Evolutionary conservation across 2,888 invertebrate species (phyloP).

Genomic region (Plebejus argus): DNA sequence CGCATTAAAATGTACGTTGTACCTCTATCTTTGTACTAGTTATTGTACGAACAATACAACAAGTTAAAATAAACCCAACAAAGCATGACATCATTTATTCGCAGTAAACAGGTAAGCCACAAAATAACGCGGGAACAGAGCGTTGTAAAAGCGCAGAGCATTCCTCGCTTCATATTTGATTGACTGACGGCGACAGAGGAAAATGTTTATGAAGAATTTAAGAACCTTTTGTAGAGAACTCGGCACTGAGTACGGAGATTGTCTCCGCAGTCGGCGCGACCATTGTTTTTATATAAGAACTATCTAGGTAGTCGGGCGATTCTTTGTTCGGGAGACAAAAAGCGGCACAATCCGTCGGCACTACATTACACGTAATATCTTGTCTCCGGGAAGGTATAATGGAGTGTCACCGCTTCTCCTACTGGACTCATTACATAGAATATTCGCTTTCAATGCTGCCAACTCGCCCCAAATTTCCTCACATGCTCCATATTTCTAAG

Average conservation of each 20-base stretch:
- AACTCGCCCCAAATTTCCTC: slow-evolving; percentile 27
- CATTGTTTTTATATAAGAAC: slow-evolving; percentile 56
- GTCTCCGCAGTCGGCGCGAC: slow-evolving; percentile 47
- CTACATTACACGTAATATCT: slow-evolving; percentile 69
- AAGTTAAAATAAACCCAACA: neutral
- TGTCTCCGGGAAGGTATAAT: slow-evolving; percentile 58
- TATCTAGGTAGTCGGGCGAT: slow-evolving; percentile 52
- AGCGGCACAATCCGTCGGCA: slow-evolving; percentile 54
- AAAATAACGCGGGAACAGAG: slow-evolving; percentile 7
- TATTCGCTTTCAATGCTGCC: slow-evolving; percentile 29
- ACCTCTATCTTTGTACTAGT: slow-evolving; percentile 26
- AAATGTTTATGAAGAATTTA: slow-evolving; percentile 33
- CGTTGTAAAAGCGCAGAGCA: neutral
- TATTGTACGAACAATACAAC: slow-evolving; percentile 4
- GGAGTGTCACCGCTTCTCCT: slow-evolving; percentile 51
- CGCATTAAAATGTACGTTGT: neutral
- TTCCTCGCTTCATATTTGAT: slow-evolving; percentile 25
- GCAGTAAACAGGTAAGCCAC: slow-evolving; percentile 16
- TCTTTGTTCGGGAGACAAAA: slow-evolving; percentile 63
- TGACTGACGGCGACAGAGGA: slow-evolving; percentile 28
- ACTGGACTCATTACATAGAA: slow-evolving; percentile 33
- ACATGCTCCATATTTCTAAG: slow-evolving; percentile 20
- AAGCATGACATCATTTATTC: slow-evolving; percentile 10
- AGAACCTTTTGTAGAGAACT: slow-evolving; percentile 24
- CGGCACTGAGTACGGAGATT: slow-evolving; percentile 46